Evolutionary conservation across 64 coral and sea anemone species (phyloP), one percentile per base, ranked within the genome.

Genomic region (Actinia tenebrosa): DNA sequence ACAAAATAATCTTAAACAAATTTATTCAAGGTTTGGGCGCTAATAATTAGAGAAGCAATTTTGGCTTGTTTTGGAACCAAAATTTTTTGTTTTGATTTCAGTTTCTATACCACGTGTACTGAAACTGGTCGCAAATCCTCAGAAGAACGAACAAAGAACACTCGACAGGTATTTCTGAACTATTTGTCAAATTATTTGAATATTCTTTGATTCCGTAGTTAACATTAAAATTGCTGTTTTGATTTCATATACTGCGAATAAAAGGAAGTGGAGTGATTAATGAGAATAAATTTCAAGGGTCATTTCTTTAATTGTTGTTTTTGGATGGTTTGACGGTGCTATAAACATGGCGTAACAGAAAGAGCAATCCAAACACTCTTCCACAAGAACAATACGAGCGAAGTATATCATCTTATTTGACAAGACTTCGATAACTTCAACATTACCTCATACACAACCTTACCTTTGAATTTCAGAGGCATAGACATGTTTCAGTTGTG

Each of bases 401-500:
- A 75, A 30, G 16, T 58, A 58, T 10, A 1, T 10, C 3, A 75
- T 14, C 13, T 75, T 42, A 1, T 75, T 25, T 2, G 2, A n/a
- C 3, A 30, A 14, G 2, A 75, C 0, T 43, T 30, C 26, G 13
- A 27, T 14, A 30, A 26, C 11, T 42, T 27, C 69, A 30, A 1
- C 3, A 2, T 42, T 75, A 14, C 7, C 1, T 10, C 42, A 30
- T 3, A 47, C 22, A 22, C 16, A 19, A 10, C 17, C 79, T 81
- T 81, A 81, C 79, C 79, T 53, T 81, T 81, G 27, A 81, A 81
- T 50, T 81, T 44, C 22, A 81, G 22, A 7, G 79, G 79, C 17
- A 81, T 3, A n/a, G 79, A 52, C 79, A 81, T 81, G 17, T 53
- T 20, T 10, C 6, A 2, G 0, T 10, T 4, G n/a, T 75, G 26